phyloP scores from a whole-genome alignment of 2,797 vertebrate genomes.

The Leptatherina wallacei region DNA sequence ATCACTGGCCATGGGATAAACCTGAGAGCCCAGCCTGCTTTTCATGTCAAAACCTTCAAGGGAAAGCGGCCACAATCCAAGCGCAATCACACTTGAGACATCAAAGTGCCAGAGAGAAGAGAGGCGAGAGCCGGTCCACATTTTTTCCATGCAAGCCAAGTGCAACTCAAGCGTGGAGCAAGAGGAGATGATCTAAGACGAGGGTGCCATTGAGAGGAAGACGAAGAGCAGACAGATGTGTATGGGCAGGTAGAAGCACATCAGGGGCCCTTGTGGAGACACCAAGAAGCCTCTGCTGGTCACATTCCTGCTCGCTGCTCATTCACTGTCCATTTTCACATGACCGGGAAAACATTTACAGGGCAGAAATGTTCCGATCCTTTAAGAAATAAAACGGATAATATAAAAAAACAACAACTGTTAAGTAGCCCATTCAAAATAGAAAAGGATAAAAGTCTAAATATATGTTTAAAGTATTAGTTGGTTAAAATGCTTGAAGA shows the following conservation, averaged over 20 bases:
- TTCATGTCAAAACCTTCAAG: slow-evolving; percentile 88
- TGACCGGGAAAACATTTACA: not conserved
- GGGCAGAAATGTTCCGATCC: not conserved
- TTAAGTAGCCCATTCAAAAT: too few species aligned
- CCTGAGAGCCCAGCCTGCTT: slow-evolving; percentile 83
- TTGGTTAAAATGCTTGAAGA: not conserved
- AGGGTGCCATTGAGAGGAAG: slow-evolving; percentile 83
- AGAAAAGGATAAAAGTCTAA: not conserved
- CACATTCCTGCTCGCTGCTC: slow-evolving; percentile 71
- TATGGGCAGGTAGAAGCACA: slow-evolving; percentile 85
- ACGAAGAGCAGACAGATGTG: slow-evolving; percentile 86
- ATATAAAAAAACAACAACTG: not conserved
- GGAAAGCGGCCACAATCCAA: slow-evolving; percentile 82
- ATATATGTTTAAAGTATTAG: not conserved
- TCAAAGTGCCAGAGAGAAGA: slow-evolving; percentile 83
- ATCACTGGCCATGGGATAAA: slow-evolving; percentile 85
- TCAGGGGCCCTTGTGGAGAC: slow-evolving; percentile 69
- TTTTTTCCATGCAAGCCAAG: slow-evolving; percentile 82
- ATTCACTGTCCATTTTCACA: slow-evolving; percentile 61
- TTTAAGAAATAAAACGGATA: not conserved
- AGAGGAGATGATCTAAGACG: slow-evolving; percentile 87
- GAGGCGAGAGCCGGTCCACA: slow-evolving; percentile 79
- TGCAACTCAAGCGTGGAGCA: slow-evolving; percentile 84
- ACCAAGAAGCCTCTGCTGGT: slow-evolving; percentile 46
- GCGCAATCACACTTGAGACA: slow-evolving; percentile 89